Evolutionary conservation across 2,113 vertebrate species (phyloP), one percentile per base, ranked within the genome.

Genomic region (Catharus minimus): DNA sequence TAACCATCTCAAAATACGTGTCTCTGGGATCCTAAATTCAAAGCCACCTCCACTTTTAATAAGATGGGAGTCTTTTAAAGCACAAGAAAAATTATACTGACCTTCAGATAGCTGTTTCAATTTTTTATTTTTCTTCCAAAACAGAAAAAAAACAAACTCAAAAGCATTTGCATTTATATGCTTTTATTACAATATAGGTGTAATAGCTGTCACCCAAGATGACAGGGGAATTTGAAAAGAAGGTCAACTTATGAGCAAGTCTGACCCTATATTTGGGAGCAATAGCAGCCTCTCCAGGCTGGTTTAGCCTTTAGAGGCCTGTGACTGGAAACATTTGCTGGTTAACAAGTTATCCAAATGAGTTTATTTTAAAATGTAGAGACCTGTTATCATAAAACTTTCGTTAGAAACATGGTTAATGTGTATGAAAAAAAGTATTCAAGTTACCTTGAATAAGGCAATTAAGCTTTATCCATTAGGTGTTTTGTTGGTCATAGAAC

Each of bases 91-190:
- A 53, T 71, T 0, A 44, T 26, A 30, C 4, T 64, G 44, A 58
- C 23, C 8, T 74, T 86, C 46, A 81, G 10, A 50, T 13, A 52
- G 1, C 5, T n/a, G 7, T 33, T 81, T 61, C 30, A 32, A 4
- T 17, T 39, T 62, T 64, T 36, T 5, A 15, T 38, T 77, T 85
- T 86, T 28, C 32, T 66, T 55, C 36, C 20, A 67, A 60, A 66
- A 39, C 2, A 38, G 16, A 18, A 69, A 28, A 28, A 61, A 69
- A 56, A 11, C 0, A 38, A 38, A 38, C 0, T 7, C 11, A 1
- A 36, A 72, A 26, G 4, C 5, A 30, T 57, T 67, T 76, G 4
- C 15, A 77, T 9, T 80, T 5, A 32, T 23, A 61, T 33, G 4
- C 3, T 74, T 81, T 58, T 74, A 58, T 19, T 50, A 13, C 1